A percentile compares a stretch with the other conserved stretches of the same genome.
Conservation (phyloP, 2,797 vertebrate species). For the Pelodytes ibericus region DNA sequence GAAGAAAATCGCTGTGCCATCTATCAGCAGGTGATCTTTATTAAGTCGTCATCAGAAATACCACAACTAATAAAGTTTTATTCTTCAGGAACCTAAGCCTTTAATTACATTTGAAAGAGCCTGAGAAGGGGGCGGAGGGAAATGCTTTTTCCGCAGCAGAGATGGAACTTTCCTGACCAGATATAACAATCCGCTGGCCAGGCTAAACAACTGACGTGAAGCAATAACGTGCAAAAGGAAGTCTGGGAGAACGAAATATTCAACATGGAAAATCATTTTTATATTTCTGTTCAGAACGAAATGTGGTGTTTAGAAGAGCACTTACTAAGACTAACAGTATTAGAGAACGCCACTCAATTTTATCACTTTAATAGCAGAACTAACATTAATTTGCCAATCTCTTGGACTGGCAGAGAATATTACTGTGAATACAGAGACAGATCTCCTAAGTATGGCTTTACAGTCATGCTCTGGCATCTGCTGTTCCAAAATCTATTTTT, state of each 20-base stretch:
- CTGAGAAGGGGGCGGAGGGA: not conserved
- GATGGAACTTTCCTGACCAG: constrained; percentile 37
- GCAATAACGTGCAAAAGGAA: constrained; percentile 33
- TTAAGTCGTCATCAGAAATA: constrained; percentile 32
- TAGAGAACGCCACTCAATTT: no score
- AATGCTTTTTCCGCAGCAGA: constrained; percentile 29
- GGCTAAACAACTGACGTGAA: constrained; percentile 39
- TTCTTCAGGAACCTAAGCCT: constrained; percentile 15
- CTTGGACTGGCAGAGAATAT: no score
- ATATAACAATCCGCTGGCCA: constrained; percentile 38
- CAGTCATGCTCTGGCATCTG: no score
- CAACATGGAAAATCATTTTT: constrained; percentile 27
- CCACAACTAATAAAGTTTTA: constrained; percentile 32
- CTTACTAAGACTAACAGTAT: no score
- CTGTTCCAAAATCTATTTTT: no score
- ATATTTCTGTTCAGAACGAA: no score
- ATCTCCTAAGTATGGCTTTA: no score
- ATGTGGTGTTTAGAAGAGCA: no score
- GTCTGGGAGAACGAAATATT: constrained; percentile 30
- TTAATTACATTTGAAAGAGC: constrained; percentile 19
- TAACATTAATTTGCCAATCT: no score
- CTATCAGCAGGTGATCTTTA: constrained; percentile 41
- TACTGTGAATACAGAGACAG: no score
- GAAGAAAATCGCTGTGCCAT: not conserved
- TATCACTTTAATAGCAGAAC: no score